These are phyloP conservation scores for Cantharis rustica DNA, from an alignment of 2,888 invertebrate genomes.

Conservation along the genomic window DNA sequence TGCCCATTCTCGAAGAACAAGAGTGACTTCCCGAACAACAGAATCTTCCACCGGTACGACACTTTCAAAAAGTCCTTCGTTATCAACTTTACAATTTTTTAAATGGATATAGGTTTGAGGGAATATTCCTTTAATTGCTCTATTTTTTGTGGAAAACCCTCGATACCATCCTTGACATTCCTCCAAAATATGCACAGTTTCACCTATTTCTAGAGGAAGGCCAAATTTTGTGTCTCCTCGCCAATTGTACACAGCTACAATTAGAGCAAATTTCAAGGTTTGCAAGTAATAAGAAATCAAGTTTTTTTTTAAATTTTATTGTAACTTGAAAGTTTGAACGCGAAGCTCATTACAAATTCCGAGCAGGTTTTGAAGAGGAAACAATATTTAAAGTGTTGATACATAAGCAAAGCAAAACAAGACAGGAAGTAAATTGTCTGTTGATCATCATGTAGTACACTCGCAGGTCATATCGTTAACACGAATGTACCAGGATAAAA, in stretches of 20 bases:
- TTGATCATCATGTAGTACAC: slow-evolving; percentile 41
- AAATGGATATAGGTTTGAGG: slow-evolving; percentile 81
- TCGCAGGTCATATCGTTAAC: slow-evolving; percentile 25
- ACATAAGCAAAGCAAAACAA: slow-evolving; percentile 34
- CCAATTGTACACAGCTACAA: slow-evolving; percentile 91
- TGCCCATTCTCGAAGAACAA: slow-evolving; percentile 92
- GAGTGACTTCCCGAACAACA: slow-evolving; percentile 88
- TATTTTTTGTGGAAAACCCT: slow-evolving; percentile 80
- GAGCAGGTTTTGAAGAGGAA: slow-evolving; percentile 50
- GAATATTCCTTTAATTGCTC: slow-evolving; percentile 72
- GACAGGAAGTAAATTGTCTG: slow-evolving; percentile 46
- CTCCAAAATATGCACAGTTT: slow-evolving; percentile 89
- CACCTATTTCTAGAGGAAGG: slow-evolving; percentile 86
- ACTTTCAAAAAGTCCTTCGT: slow-evolving; percentile 76
- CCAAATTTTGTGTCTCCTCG: slow-evolving; percentile 80
- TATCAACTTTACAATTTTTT: slow-evolving; percentile 79
- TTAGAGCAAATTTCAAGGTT: slow-evolving; percentile 27
- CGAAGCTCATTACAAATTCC: slow-evolving; percentile 49
- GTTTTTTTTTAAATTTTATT: slow-evolving; percentile 1
- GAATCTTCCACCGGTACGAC: slow-evolving; percentile 82
- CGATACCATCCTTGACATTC: slow-evolving; percentile 91
- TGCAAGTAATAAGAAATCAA: slow-evolving; percentile 16
- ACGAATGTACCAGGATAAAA: background rate
- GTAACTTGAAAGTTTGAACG: background rate
- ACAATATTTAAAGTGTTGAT: slow-evolving; percentile 46